Base-by-base conservation (phyloP, 2,113 vertebrate genomes). In the Hippocampus comes region DNA sequence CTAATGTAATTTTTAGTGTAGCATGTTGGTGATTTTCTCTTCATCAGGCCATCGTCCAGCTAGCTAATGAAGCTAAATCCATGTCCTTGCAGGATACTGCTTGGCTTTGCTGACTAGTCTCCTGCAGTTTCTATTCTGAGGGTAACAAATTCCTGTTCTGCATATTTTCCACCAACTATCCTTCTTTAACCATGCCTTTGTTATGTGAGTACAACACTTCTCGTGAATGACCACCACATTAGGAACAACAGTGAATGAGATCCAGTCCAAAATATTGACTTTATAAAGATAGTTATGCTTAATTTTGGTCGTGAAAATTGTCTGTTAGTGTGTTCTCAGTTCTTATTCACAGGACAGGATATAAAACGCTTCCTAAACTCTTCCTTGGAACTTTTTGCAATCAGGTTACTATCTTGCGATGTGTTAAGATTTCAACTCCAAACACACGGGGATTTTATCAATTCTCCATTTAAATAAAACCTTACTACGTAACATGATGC, bases 121-220 rank as follows among this genome's bases (percentile, higher is more conserved):
- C 84, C 76, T 48, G 76, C 82, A 83, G 84, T 56, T 84, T 71
- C 92, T 92, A 93, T 93, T 93, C 82, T 90, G 84, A 82, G 91
- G 67, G 61, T 57, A 81, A 87, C 86, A 87, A 90, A 92, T 92
- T 90, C 90, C 87, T 69, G 76, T 80, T 87, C 78, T 74, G 83
- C 88, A 90, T 88, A 89, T 73, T 91, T 92, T 91, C 88, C 89
- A 87, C 63, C 51, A 43, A 79, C 53, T 72, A 78, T 87, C 84
- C 84, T 81, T 83, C 73, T 63, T 27, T 2, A 34, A 51, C 27
- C 66, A 4, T 27, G 17, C 42, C 38, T 41, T 63, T 63, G 34
- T 21, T 21, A 41, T 23, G 38, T 23, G 5, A 27, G 56, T 27
- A 59, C 23, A 1, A 5, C 34, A 38, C 34, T 38, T 27, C 12